Evolutionary conservation across 2,888 invertebrate genomes (phyloP).

Genomic region (Diarsia mendica): DNA sequence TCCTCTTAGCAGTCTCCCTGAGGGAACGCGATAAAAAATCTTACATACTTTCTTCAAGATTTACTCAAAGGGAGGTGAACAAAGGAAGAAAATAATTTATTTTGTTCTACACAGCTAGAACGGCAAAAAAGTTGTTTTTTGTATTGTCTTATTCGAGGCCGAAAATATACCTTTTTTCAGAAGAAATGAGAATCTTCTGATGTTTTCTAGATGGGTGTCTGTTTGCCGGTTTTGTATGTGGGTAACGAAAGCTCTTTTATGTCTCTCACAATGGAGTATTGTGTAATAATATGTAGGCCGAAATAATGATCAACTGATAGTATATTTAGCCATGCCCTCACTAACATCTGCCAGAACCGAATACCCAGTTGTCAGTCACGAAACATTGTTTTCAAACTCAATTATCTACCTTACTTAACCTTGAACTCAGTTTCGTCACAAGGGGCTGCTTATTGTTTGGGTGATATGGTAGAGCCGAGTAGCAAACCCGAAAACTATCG

Average conservation of each 20-base stretch:
- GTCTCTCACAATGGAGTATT: background rate
- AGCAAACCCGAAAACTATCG: background rate
- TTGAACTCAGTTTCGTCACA: constrained; percentile 16
- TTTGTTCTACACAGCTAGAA: constrained; percentile 34
- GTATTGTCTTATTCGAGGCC: constrained; percentile 28
- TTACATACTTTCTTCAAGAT: constrained; percentile 49
- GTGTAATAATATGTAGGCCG: background rate
- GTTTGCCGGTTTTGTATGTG: background rate
- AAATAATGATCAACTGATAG: constrained; percentile 5
- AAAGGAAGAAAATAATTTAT: constrained; percentile 39
- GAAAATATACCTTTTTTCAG: constrained; percentile 20
- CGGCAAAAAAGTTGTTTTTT: constrained; percentile 13
- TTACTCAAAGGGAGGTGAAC: constrained; percentile 49
- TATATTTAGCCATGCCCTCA: background rate
- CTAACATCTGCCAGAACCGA: constrained; percentile 16
- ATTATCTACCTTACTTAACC: constrained; percentile 11
- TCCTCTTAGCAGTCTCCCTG: constrained; percentile 42
- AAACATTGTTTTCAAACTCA: constrained; percentile 25
- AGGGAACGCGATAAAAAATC: constrained; percentile 54
- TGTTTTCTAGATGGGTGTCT: background rate
- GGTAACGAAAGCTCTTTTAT: background rate
- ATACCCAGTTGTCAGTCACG: constrained; percentile 30
- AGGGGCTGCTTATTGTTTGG: background rate
- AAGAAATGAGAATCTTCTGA: background rate
- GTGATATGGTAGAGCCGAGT: background rate